Base-by-base conservation (phyloP, 2,888 invertebrate genomes). In the Zaprionus bogoriensis region DNA sequence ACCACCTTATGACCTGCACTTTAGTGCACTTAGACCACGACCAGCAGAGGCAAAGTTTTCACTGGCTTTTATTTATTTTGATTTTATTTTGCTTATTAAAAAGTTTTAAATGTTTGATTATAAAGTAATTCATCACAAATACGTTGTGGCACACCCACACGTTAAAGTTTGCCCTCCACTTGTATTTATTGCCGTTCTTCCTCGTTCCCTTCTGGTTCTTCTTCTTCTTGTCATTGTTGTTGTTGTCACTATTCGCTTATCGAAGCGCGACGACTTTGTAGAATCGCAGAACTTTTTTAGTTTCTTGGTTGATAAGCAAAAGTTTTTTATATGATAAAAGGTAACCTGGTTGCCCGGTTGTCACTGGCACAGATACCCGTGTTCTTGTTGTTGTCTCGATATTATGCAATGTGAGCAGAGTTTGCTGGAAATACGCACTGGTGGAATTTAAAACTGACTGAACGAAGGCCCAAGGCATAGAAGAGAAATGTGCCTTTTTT, bases 91-190 rank as follows among this genome's bases (percentile, higher is more conserved):
- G 60, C 73, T 65, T 69, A 77, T 73, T 75, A 75, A 75, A 80
- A 82, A 82, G 85, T 85, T 80, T 75, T 73, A 81, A 85, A 82
- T 78, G 76, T 82, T 80, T 85, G 82, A 80, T 85, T 82, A 70
- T 82, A 75, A 66, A 66, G 54, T 63, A 80, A 85, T 85, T 75
- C 67, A 70, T 69, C 67, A 65, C 42, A 76, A 69, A 75, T 81
- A 77, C 66, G 61, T 44, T 68, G 70, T 67, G 69, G 54, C 63
- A 39, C 50, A 39, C 50, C 61, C 63, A 39, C 27, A 41, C 17
- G 32, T 36, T 36, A 6, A 36, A 36, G 14, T 36, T 36, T 14
- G 14, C 14, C 32, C 32, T 36, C 32, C 17, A 14, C 32, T 36
- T 36, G 4, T 23, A 12, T 42, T 12, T 36, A 30, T 39, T 25